Base-by-base conservation (phyloP, 2,113 vertebrate species). In the Coptodon rendalli region DNA sequence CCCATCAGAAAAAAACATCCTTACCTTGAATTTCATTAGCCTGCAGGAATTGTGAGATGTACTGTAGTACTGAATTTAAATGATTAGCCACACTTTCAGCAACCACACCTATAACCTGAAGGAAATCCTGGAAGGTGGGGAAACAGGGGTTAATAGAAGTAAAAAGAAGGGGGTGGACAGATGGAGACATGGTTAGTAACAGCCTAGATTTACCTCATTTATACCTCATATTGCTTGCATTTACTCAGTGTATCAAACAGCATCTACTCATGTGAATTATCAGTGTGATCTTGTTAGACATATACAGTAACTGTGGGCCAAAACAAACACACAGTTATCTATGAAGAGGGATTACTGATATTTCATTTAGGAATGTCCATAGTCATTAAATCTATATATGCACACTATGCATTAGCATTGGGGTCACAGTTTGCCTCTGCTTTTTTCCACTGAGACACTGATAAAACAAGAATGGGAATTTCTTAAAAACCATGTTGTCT, bases 21-120 rank as follows among this genome's bases (percentile, higher is more conserved):
- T 90, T 79, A 96, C 96, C 95, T 13, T 93, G 24, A 24, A 96
- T 14, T 85, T 94, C 96, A 13, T 91, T 87, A 2, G 90, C 80
- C 24, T 85, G 38, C 50, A 96, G 89, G 7, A 96, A 50, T 27
- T 96, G 87, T 0, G 84, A 57, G 16, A 88, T 22, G 13, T 94
- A 87, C 24, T 87, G 68, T 2, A 88, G 87, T 6, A 94, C 27
- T 14, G 95, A 71, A 5, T 94, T 96, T 11, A 95, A 61, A 45
- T 86, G 91, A 3, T 36, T 53, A 16, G 95, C 94, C 43, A 92
- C 3, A 54, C 86, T 57, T 54, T 13, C 87, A 16, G 94, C 94
- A 11, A 92, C 22, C 2, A 93, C 84, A 8, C 54, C 52, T 22
- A 94, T 27, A 14, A 89, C 94, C 83, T 92, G 61, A 90, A 71